A percentile compares a stretch with the other conserved stretches of the same genome.
These are phyloP conservation scores for Sisyra terminalis DNA, from an alignment of 2,888 invertebrate species.

Conservation along the genomic window DNA sequence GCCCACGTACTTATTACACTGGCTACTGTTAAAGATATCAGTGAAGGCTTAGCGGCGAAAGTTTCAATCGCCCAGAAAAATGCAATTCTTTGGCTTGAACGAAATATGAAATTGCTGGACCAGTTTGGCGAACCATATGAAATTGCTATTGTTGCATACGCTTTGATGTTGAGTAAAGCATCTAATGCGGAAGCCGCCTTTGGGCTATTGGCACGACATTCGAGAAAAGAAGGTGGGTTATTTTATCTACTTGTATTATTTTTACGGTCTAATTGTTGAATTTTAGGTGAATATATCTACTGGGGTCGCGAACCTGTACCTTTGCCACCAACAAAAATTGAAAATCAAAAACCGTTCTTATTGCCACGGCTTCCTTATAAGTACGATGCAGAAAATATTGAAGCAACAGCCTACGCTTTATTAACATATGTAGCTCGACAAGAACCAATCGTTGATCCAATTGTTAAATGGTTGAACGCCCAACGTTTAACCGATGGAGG, in stretches of 20 bases:
- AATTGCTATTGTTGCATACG: constrained; percentile 78
- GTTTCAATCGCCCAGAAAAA: constrained; percentile 60
- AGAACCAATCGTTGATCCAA: constrained; percentile 64
- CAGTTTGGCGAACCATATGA: constrained; percentile 63
- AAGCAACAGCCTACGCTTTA: constrained; percentile 83
- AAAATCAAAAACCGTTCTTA: constrained; percentile 83
- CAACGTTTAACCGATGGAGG: constrained; percentile 76
- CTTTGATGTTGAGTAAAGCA: constrained; percentile 68
- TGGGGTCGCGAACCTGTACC: constrained; percentile 73
- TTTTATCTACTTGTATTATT: neutral
- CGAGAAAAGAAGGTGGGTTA: constrained; percentile 43
- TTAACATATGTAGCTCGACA: constrained; percentile 76
- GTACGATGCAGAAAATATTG: constrained; percentile 82
- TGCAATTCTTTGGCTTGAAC: constrained; percentile 66
- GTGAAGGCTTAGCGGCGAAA: constrained; percentile 51
- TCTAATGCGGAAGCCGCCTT: constrained; percentile 74
- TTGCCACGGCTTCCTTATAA: constrained; percentile 75
- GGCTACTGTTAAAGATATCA: constrained; percentile 65
- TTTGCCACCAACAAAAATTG: constrained; percentile 65
- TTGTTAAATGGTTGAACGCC: constrained; percentile 81
- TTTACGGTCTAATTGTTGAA: constrained; percentile 5
- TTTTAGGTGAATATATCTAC: constrained; percentile 58
- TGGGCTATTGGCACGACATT: constrained; percentile 46
- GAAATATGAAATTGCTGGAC: constrained; percentile 58
- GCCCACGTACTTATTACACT: constrained; percentile 86